Conservation (phyloP, 1,140 invertebrate species). For the Aphaenogaster rudis region DNA sequence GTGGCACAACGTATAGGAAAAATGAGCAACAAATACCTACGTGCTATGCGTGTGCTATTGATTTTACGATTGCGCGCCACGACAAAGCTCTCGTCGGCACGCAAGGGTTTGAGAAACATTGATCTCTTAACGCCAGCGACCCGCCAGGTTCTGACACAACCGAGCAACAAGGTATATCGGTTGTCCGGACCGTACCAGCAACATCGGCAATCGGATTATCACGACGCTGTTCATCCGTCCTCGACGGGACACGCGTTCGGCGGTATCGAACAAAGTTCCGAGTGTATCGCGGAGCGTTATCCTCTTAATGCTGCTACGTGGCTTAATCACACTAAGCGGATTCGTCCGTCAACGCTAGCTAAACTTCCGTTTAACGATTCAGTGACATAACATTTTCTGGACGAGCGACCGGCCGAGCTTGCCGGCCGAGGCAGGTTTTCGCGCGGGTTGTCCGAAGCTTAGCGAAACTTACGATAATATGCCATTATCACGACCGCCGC, state of each 20-base stretch:
- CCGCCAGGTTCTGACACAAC: conserved; percentile 23
- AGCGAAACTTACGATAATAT: conserved; percentile 21
- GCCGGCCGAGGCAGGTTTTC: neutral
- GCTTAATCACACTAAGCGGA: conserved; percentile 71
- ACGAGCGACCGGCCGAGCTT: neutral
- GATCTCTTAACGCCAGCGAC: conserved; percentile 54
- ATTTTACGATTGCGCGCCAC: conserved; percentile 48
- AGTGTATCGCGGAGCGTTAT: conserved; percentile 43
- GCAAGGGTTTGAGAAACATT: conserved; percentile 52
- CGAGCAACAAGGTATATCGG: conserved; percentile 27
- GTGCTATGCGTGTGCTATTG: conserved; percentile 24
- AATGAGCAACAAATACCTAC: conserved; percentile 41
- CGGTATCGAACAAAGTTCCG: conserved; percentile 40
- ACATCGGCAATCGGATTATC: conserved; percentile 67
- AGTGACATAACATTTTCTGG: conserved; percentile 26
- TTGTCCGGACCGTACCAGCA: neutral
- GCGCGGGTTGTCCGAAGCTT: neutral
- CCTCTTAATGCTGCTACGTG: conserved; percentile 23
- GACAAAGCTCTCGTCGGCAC: conserved; percentile 46
- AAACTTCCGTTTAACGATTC: conserved; percentile 56
- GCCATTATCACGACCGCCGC: neutral
- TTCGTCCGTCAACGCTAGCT: conserved; percentile 42
- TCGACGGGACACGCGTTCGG: neutral
- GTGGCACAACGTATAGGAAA: conserved; percentile 16
- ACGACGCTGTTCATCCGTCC: conserved; percentile 11